Conservation (phyloP, 2,888 invertebrate genomes). For the Lumbricus terrestris region DNA sequence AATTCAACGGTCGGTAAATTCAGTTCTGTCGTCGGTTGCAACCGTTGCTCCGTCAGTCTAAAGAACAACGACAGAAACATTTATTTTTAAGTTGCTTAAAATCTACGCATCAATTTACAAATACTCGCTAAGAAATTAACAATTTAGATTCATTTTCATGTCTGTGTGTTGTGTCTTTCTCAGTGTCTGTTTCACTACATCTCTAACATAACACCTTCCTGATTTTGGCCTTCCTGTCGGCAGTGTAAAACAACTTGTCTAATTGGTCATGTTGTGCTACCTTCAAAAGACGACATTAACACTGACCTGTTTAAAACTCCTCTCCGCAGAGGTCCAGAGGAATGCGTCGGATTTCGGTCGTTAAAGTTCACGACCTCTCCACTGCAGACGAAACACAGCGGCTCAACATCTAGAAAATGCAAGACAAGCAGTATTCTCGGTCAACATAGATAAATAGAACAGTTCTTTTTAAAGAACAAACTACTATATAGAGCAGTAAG, state of each 20-base stretch:
- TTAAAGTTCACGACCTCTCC: background rate
- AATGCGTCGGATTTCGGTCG: background rate
- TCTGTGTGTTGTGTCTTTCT: too few species aligned
- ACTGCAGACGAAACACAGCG: background rate
- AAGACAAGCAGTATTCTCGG: too few species aligned
- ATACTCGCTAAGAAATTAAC: too few species aligned
- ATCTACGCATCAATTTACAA: background rate
- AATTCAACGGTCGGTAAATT: background rate
- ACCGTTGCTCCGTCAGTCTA: background rate
- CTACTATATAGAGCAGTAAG: too few species aligned
- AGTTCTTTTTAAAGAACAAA: too few species aligned
- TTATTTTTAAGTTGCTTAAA: background rate
- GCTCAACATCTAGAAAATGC: background rate
- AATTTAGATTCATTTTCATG: background rate
- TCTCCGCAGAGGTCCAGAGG: background rate
- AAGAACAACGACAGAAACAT: background rate
- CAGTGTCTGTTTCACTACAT: background rate
- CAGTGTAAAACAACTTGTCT: background rate
- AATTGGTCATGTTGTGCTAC: too few species aligned
- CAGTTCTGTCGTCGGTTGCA: background rate
- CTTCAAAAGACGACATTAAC: too few species aligned
- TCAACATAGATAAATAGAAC: too few species aligned
- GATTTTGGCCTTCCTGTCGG: too few species aligned
- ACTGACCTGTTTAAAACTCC: background rate
- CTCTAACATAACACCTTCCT: too few species aligned